These are phyloP conservation scores for Xestia rhomboidea DNA, from an alignment of 2,888 invertebrate species.

Conservation along the genomic window DNA sequence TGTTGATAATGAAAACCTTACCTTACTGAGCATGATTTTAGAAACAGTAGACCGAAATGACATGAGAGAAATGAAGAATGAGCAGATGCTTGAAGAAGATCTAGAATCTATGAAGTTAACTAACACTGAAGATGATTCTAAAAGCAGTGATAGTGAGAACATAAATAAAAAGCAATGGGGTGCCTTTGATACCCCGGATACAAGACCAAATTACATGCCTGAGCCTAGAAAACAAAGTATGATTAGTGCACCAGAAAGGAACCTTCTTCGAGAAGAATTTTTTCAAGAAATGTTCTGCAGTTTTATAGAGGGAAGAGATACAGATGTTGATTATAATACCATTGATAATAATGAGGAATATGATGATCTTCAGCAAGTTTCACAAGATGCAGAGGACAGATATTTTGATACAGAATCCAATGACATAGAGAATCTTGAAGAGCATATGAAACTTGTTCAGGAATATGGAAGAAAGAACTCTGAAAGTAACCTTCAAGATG, in stretches of 20 bases:
- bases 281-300: conserved; percentile 95
- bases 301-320: conserved; percentile 95
- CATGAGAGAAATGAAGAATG: conserved; percentile 91
- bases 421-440: conserved; percentile 87
- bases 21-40: conserved; percentile 94
- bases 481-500: conserved; percentile 82
- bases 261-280: conserved; percentile 94
- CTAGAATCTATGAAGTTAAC: conserved; percentile 77
- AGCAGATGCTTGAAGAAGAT: conserved; percentile 91
- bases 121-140: conserved; percentile 56
- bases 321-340: conserved; percentile 95
- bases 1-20: conserved; percentile 89
- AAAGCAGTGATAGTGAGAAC: conserved; percentile 68
- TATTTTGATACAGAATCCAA: conserved; percentile 97
- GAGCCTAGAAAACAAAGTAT: conserved; percentile 78
- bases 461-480: conserved; percentile 78
- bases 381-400: conserved; percentile 96
- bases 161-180: conserved; percentile 87
- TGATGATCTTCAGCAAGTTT: conserved; percentile 93
- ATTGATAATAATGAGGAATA: conserved; percentile 95
- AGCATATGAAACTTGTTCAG: conserved; percentile 83
- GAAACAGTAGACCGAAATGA: conserved; percentile 95
- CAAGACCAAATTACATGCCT: conserved; percentile 76
- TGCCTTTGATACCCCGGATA: conserved; percentile 88
- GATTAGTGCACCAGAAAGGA: conserved; percentile 91